Evolutionary conservation across 2,797 vertebrate genomes (phyloP).

Genomic region (Hydrophis major): DNA sequence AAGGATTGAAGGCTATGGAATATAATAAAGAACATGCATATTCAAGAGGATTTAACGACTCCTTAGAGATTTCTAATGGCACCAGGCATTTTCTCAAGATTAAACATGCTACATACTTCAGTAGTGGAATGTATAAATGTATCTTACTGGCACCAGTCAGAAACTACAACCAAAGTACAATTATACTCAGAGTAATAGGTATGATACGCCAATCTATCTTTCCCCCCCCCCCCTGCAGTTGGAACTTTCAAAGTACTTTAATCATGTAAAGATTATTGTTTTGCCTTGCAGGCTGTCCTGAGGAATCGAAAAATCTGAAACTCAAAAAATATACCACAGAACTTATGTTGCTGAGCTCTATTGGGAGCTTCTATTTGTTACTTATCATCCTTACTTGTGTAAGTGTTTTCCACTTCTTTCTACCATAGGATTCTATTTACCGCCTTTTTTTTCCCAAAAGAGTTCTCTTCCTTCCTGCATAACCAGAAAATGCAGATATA

Average conservation of each 20-base stretch:
- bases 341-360: constrained; percentile 65
- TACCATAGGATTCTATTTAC: background rate
- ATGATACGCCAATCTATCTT: background rate
- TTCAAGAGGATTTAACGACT: constrained; percentile 24
- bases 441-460: background rate
- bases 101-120: constrained; percentile 43
- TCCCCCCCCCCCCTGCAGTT: rapidly evolving
- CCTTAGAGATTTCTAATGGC: constrained; percentile 15
- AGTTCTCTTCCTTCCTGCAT: background rate
- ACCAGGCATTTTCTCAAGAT: constrained; percentile 65
- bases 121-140: constrained; percentile 65
- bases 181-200: constrained; percentile 71
- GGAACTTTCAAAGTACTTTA: background rate
- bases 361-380: constrained; percentile 73
- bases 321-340: constrained; percentile 67
- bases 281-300: constrained; percentile 65
- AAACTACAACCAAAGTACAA: constrained; percentile 48
- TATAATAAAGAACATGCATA: constrained; percentile 21
- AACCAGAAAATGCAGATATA: background rate
- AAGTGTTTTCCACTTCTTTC: constrained; percentile 56
- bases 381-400: constrained; percentile 77
- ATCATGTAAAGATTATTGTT: background rate
- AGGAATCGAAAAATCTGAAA: constrained; percentile 44
- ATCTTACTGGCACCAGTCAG: constrained; percentile 34
- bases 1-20: constrained; percentile 17